A percentile compares a stretch with the other conserved stretches of the same genome.
phyloP scores from a whole-genome alignment of 2,797 vertebrate species.

The Coranthus polyacanthus region DNA sequence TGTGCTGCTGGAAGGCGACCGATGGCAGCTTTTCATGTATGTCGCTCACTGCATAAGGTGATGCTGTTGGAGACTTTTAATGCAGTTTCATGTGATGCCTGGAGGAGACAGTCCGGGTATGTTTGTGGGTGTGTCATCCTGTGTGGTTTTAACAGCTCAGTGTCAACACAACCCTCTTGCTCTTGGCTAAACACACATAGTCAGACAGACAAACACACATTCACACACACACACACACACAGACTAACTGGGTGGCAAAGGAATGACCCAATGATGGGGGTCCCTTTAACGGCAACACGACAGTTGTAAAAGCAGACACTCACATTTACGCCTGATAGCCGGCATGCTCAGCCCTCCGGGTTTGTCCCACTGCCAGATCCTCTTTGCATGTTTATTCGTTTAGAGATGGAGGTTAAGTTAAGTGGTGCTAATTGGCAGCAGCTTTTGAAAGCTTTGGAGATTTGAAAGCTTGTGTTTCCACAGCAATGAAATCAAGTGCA shows the following conservation, averaged over 20 bases:
- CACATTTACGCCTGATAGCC: neutral
- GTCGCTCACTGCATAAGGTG: too few species aligned
- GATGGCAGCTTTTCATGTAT: too few species aligned
- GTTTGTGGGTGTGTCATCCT: slow-evolving; percentile 43
- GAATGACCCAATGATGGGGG: slow-evolving; percentile 23
- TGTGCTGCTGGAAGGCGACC: too few species aligned
- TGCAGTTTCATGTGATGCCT: neutral
- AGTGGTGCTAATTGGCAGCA: slow-evolving; percentile 60
- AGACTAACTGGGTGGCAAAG: slow-evolving; percentile 40
- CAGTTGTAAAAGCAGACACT: slow-evolving; percentile 66
- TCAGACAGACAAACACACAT: slow-evolving; percentile 29
- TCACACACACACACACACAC: slow-evolving; percentile 33
- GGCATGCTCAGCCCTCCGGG: slow-evolving; percentile 21
- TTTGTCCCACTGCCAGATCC: slow-evolving; percentile 33
- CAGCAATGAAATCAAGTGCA: slow-evolving; percentile 58
- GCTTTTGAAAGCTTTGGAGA: slow-evolving; percentile 37
- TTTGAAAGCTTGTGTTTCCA: slow-evolving; percentile 26
- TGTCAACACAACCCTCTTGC: slow-evolving; percentile 43
- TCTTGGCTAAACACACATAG: slow-evolving; percentile 18
- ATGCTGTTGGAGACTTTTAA: too few species aligned
- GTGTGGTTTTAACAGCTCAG: slow-evolving; percentile 60
- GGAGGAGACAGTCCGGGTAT: neutral
- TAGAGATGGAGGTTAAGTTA: slow-evolving; percentile 44
- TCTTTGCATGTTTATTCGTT: slow-evolving; percentile 59
- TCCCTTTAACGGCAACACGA: slow-evolving; percentile 63